Evolutionary conservation across 2,113 vertebrate genomes (phyloP), one percentile per base, ranked within the genome.

Genomic region (Mesoclemmys tuberculata): DNA sequence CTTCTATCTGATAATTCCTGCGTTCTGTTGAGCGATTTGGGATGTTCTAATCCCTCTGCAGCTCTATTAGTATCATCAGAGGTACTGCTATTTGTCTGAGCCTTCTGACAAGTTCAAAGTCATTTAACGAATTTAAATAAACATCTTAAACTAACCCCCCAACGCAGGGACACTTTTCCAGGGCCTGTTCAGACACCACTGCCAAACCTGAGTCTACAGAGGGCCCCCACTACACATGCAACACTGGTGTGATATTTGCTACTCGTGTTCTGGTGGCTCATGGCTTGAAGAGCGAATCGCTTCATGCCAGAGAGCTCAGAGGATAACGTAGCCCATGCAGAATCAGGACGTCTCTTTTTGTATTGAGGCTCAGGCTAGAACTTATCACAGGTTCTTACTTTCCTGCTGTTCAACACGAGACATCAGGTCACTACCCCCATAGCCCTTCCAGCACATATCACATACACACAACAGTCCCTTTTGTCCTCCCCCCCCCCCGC

Each of bases 1-100:
- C 56, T 54, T 1, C 5, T 0, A 49, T 5, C 9, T 2, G 1
- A 1, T 19, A 5, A 44, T 24, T 77, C 41, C 26, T 46, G 41
- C 24, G 14, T 44, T 75, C 41, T 44, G 71, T 22, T 31, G 16
- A 44, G 71, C 6, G 41, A 1, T 52, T 82, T 55, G 1, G 55
- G 80, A 78, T 56, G 41, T 10, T 9, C 26, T 48, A 3, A 68
- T 29, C 26, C 24, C 77, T 46, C 16, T 18, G n/a, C 31, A 31
- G 56, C 8, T 13, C 2, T 1, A 26, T 6, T 2, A 54, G 0
- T 27, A 26, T 0, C 0, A 4, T 29, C 74, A 18, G 35, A 3
- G 18, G 19, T 51, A n/a, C 49, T 52, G 80, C 1, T 1, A 18
- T 61, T 9, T 58, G 54, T 31, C 48, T 2, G 0, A 21, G 4